These are phyloP conservation scores for Gephyroberyx darwinii DNA, from an alignment of 2,797 vertebrate species.

Conservation along the genomic window DNA sequence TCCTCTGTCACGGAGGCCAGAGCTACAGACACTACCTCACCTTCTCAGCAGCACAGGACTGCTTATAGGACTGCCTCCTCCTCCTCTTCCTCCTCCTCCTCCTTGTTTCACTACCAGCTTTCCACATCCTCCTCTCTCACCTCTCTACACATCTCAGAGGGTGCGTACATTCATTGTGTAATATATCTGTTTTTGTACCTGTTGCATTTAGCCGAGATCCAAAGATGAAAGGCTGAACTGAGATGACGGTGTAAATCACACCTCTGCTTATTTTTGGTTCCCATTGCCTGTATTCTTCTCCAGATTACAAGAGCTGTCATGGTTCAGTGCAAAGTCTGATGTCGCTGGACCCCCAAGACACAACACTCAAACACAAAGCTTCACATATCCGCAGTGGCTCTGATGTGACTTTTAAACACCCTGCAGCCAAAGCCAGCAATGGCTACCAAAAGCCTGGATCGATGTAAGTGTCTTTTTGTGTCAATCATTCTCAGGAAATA, in stretches of 20 bases:
- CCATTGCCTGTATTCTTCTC: conserved; percentile 7
- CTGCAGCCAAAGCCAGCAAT: conserved; percentile 86
- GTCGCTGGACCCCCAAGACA: conserved; percentile 88
- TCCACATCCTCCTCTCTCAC: conserved; percentile 90
- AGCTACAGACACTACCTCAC: conserved; percentile 61
- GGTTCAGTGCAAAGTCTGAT: conserved; percentile 93
- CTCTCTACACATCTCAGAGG: conserved; percentile 89
- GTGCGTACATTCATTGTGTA: conserved; percentile 49
- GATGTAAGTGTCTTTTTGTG: conserved; percentile 83
- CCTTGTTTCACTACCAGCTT: conserved; percentile 79
- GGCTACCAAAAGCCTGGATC: conserved; percentile 94
- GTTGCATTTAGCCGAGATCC: not conserved
- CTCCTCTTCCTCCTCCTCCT: conserved; percentile 85
- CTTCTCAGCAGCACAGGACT: conserved; percentile 81
- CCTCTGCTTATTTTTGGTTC: not conserved
- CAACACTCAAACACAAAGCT: conserved; percentile 39
- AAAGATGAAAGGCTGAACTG: not conserved
- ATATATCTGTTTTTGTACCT: not conserved
- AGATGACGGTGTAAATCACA: not conserved
- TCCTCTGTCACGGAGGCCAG: conserved; percentile 35
- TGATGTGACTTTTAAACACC: conserved; percentile 86
- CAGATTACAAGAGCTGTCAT: conserved; percentile 93
- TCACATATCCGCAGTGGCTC: conserved; percentile 68
- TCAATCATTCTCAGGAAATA: not conserved
- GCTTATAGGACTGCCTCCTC: conserved; percentile 85